These are phyloP conservation scores for Ictalurus punctatus DNA, from an alignment of 2,113 vertebrate genomes.

Conservation along the genomic window DNA sequence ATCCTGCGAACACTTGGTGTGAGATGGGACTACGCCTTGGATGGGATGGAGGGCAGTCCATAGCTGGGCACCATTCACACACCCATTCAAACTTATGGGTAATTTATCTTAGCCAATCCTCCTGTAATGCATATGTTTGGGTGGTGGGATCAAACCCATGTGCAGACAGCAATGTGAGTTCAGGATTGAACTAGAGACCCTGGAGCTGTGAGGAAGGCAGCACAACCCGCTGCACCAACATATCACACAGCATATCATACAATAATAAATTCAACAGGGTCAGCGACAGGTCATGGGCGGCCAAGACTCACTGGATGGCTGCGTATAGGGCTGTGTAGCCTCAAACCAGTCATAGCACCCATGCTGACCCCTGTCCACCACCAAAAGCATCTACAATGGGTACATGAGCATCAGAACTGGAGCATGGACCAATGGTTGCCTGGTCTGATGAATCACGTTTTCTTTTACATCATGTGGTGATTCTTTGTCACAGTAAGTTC, in stretches of 20 bases:
- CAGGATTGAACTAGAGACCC: background rate
- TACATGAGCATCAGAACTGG: too few species aligned
- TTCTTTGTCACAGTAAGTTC: background rate
- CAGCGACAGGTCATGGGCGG: too few species aligned
- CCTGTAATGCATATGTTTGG: background rate
- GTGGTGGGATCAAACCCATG: background rate
- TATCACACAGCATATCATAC: background rate
- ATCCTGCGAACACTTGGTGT: background rate
- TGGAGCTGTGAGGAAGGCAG: background rate
- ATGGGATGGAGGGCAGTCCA: background rate
- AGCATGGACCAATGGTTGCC: too few species aligned
- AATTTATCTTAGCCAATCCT: background rate
- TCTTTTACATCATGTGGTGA: too few species aligned
- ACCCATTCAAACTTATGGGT: background rate
- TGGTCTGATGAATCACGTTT: too few species aligned
- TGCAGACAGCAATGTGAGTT: background rate
- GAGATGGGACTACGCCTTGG: background rate
- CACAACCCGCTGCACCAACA: background rate
- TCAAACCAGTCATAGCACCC: too few species aligned
- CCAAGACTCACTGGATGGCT: too few species aligned
- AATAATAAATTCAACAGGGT: background rate
- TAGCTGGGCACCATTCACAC: background rate
- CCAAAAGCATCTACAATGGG: too few species aligned
- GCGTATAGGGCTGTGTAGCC: too few species aligned
- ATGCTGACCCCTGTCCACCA: too few species aligned